Evolutionary conservation across 1,140 invertebrate species (phyloP), one percentile per base, ranked within the genome.

Genomic region (Neotoxoptera formosana): DNA sequence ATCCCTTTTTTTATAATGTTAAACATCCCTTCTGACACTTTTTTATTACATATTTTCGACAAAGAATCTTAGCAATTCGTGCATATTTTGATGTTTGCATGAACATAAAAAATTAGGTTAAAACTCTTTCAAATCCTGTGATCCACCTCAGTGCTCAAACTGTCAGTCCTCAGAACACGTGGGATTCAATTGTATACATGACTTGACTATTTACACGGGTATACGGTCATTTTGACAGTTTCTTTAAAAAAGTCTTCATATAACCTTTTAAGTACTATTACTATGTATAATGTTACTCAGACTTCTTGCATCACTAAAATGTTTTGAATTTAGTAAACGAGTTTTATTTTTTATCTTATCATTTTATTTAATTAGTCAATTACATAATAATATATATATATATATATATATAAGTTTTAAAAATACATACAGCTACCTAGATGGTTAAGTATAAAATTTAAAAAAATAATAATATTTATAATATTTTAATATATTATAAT

Each of bases 121-220:
- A 34, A 87, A 87, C 47, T 87, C 25, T 87, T 41, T 47, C 20
- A 87, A 51, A 87, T 87, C 30, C 30, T n/a, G 17, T 48, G 30
- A 87, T 87, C 86, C 45, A 87, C 86, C 86, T 48, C 47, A 51
- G n/a, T 87, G 45, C 7, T 87, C 86, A 48, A 87, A 87, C 86
- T 86, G 84, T 47, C 84, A 87, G 45, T n/a, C 45, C 7, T 87
- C 45, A 87, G 30, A 48, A 87, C 30, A 51, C 45, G 11, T 41
- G 45, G 41, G 84, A 47, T 86, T 30, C 84, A 47, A 86, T 86
- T 47, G 83, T 45, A 45, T 25, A 11, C 83, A 25, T 41, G 3
- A 45, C 14, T 45, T 86, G 4, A 86, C 3, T 86, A 25, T 86
- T 1, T 30, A 47, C 11, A 86, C 25, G 25, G 34, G 30, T 86